Percentiles rank a stretch among this genome's conserved stretches.
Conservation (phyloP, 92 coral and sea anemone genomes). For the Phenganax subtilis region DNA sequence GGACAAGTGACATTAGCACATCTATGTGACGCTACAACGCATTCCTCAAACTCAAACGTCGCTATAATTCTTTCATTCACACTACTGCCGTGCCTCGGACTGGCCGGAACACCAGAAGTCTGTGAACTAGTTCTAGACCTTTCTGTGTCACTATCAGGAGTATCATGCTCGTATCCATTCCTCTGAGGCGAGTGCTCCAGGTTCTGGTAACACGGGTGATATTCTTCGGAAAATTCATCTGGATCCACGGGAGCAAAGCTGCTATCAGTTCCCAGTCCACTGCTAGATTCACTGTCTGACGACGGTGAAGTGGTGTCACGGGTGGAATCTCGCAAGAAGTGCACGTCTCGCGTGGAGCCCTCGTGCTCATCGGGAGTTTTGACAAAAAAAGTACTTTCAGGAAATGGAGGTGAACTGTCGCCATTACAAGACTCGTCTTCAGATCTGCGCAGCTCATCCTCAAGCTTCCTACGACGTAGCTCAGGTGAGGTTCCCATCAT, state of each 20-base stretch:
- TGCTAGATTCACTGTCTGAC: slow-evolving; percentile 54
- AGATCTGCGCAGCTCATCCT: background rate
- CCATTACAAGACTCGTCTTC: background rate
- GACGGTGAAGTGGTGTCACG: slow-evolving; percentile 18
- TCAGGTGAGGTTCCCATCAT: background rate
- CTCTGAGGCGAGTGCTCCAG: background rate
- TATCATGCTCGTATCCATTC: slow-evolving; percentile 25
- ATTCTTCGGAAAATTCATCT: slow-evolving; percentile 6
- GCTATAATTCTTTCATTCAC: slow-evolving; percentile 58
- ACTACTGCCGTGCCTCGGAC: slow-evolving; percentile 28
- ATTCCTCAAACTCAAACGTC: slow-evolving; percentile 95
- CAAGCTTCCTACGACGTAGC: background rate
- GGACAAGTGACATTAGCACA: slow-evolving; percentile 61
- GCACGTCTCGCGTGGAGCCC: background rate
- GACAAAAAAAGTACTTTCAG: slow-evolving; percentile 10
- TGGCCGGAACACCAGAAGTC: slow-evolving; percentile 35
- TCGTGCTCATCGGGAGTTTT: background rate
- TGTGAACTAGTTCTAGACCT: slow-evolving; percentile 33
- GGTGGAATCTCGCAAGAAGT: background rate
- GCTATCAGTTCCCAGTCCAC: slow-evolving; percentile 81
- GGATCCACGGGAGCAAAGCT: slow-evolving; percentile 17
- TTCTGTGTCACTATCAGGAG: slow-evolving; percentile 9
- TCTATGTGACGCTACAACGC: slow-evolving; percentile 70
- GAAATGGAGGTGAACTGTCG: background rate
- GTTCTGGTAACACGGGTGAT: background rate